Percentiles rank a stretch among this genome's conserved stretches.
These are phyloP conservation scores for Tetragonisca angustula DNA, from an alignment of 2,888 invertebrate species.

Conservation along the genomic window DNA sequence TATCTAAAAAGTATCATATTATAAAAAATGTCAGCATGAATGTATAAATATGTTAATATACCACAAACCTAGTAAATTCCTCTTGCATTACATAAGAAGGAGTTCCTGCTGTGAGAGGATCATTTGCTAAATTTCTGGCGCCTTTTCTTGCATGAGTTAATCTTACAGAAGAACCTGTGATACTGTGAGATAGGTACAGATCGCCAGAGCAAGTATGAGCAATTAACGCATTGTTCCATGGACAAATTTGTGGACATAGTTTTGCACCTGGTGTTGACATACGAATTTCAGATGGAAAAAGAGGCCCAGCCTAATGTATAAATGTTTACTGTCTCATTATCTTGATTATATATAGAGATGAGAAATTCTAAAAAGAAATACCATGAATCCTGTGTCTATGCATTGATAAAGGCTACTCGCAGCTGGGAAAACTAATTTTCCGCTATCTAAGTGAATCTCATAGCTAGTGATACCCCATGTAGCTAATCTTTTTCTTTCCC, in stretches of 20 bases:
- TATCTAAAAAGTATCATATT: slow-evolving; percentile 84
- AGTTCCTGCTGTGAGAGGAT: slow-evolving; percentile 96
- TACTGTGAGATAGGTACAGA: slow-evolving; percentile 93
- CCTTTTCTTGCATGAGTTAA: slow-evolving; percentile 90
- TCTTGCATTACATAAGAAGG: slow-evolving; percentile 99
- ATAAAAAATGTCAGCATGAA: background rate
- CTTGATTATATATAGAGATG: background rate
- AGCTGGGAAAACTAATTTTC: slow-evolving; percentile 95
- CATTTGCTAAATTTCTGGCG: slow-evolving; percentile 89
- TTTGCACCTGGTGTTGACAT: slow-evolving; percentile 89
- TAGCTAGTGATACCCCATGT: slow-evolving; percentile 98
- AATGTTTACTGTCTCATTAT: background rate
- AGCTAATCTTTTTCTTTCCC: slow-evolving; percentile 95
- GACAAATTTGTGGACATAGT: slow-evolving; percentile 93
- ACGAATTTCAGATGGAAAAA: slow-evolving; percentile 89
- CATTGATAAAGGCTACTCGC: slow-evolving; percentile 95
- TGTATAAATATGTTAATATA: background rate
- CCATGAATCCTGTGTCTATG: slow-evolving; percentile 89
- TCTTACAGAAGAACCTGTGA: slow-evolving; percentile 89
- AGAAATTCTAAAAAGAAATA: slow-evolving; percentile 81
- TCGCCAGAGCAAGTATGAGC: slow-evolving; percentile 96
- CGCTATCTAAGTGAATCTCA: slow-evolving; percentile 92
- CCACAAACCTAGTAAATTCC: slow-evolving; percentile 89
- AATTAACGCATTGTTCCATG: slow-evolving; percentile 91
- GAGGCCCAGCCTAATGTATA: slow-evolving; percentile 85